Evolutionary conservation across 2,113 vertebrate genomes (phyloP).

Genomic region (Antigone vipio): DNA sequence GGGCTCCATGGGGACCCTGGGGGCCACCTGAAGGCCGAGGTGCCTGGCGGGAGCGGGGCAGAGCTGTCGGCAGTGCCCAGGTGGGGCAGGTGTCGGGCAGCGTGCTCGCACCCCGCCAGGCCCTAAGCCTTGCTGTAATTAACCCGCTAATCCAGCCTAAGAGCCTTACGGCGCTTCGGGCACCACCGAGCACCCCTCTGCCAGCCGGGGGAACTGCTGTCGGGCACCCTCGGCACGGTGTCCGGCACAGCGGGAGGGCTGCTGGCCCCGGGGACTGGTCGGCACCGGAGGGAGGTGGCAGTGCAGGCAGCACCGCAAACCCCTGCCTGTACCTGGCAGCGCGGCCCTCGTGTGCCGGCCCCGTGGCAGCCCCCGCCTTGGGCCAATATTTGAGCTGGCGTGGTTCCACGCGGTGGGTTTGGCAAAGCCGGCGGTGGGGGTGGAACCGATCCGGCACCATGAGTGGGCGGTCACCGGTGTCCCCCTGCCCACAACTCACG

Average conservation of each 20-base stretch:
- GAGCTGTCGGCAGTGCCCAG: background rate
- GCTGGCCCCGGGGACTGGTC: background rate
- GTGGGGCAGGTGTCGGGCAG: background rate
- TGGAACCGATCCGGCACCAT: too few relatives aligned
- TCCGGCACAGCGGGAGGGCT: background rate
- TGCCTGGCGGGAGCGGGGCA: background rate
- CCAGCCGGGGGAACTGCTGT: background rate
- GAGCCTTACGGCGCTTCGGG: background rate
- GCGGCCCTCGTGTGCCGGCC: background rate
- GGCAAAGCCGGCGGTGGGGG: background rate
- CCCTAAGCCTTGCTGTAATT: constrained; percentile 46
- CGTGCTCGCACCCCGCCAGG: fast-evolving
- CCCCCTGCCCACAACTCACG: constrained; percentile 63
- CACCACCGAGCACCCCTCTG: background rate
- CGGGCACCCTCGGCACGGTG: background rate
- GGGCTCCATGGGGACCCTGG: fast-evolving
- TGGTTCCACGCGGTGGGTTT: background rate
- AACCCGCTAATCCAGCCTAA: constrained; percentile 55
- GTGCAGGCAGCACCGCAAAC: background rate
- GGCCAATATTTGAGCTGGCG: background rate
- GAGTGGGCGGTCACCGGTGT: background rate
- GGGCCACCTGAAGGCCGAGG: background rate
- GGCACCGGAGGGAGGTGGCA: background rate
- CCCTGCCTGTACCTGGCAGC: background rate
- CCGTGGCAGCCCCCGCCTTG: background rate